Base-by-base conservation (phyloP, 2,113 vertebrate species). In the Lophura nycthemera region DNA sequence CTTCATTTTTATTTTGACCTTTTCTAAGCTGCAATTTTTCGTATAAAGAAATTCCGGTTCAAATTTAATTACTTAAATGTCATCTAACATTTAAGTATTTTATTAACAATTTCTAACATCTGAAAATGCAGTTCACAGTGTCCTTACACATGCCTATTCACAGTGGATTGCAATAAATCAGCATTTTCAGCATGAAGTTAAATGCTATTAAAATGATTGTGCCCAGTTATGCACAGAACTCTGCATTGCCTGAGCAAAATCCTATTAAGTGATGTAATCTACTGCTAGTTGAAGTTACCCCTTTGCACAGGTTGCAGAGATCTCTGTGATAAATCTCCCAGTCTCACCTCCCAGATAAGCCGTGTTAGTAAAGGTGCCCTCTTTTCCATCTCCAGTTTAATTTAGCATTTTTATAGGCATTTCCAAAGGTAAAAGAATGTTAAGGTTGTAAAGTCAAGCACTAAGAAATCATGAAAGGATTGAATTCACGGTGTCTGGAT, bases 101-200 rank as follows among this genome's bases (percentile, higher is more conserved):
- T 30, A 20, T 45, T 56, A 47, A 20, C 42, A 27, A 1, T 11
- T 83, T 73, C 86, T 88, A 69, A 24, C 77, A 47, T 71, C 29
- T 67, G 79, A 63, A 89, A 73, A 77, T 32, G 42, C 9, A 45
- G 76, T 6, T n/a, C 25, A 9, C 29, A 34, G 47, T 75, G 63
- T 84, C 66, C 89, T 82, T 47, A 76, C 83, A 47, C 25, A 5
- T 21, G 69, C 61, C 80, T 72, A 0, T 81, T 93, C 73, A 30
- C 47, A 43, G 3, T 47, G 86, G 29, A 83, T 27, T 65, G 76
- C 6, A 16, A 69, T 88, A 95, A 78, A 95, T 83, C 83, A 89
- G 84, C 77, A 32, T 78, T 93, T 95, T 81, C 83, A 81, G 81
- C 54, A 36, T 43, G 61, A 70, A 90, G 45, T 73, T 84, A 88